phyloP scores from a whole-genome alignment of 2,113 vertebrate species.

The Hippopotamus amphibius region DNA sequence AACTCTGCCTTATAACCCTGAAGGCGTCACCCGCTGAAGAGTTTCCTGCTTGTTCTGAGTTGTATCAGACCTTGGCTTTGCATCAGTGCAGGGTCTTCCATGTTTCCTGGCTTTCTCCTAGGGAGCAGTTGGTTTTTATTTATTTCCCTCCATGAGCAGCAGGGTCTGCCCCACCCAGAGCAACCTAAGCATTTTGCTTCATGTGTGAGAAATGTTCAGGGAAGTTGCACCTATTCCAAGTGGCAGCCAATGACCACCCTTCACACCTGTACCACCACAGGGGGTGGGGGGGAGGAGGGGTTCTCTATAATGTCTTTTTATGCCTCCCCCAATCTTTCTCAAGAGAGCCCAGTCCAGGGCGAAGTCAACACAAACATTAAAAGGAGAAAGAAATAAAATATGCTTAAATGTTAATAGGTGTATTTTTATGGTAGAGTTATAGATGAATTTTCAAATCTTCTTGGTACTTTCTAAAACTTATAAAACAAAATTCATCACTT shows the following conservation, averaged over 20 bases:
- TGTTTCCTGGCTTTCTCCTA: not conserved
- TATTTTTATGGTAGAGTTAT: not conserved
- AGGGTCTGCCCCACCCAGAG: not conserved
- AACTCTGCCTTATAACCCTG: not conserved
- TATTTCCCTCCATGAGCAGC: not conserved
- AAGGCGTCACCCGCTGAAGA: not conserved
- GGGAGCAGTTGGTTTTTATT: not conserved
- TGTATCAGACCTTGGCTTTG: not conserved
- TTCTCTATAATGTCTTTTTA: not conserved
- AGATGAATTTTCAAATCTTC: not conserved
- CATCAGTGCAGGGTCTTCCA: not conserved
- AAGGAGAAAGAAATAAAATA: not conserved
- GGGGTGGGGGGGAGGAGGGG: fast-evolving
- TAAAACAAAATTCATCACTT: not conserved
- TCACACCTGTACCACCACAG: not conserved
- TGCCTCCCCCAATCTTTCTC: not conserved
- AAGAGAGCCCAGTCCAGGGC: not conserved
- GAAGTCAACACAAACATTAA: not conserved
- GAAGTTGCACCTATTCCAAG: not conserved
- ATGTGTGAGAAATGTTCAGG: not conserved
- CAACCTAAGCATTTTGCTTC: not conserved
- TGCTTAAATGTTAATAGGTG: not conserved
- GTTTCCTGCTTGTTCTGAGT: not conserved
- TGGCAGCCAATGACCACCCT: not conserved
- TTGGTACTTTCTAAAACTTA: not conserved